Evolutionary conservation across 2,888 invertebrate genomes (phyloP).

Genomic region (Spilosoma lubricipeda): DNA sequence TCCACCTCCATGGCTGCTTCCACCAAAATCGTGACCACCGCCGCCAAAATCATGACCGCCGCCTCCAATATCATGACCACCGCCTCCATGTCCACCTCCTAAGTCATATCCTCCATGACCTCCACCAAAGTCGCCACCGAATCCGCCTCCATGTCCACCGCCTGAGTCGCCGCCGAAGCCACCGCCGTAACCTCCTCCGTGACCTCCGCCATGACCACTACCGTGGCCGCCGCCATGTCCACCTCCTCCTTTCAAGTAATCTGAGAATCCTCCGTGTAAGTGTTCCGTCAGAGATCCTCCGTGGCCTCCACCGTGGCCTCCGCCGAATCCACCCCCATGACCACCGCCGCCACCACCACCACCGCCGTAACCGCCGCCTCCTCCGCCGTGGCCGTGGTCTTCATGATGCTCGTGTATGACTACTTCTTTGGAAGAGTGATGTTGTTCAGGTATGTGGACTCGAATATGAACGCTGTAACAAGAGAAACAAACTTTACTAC

Average conservation of each 20-base stretch:
- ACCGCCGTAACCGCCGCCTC: slow-evolving; percentile 54
- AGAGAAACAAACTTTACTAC: slow-evolving; percentile 34
- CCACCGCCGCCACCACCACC: slow-evolving; percentile 30
- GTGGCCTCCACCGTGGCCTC: slow-evolving; percentile 40
- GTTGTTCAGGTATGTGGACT: slow-evolving; percentile 84
- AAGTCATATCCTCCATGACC: slow-evolving; percentile 35
- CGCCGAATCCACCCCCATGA: slow-evolving; percentile 51
- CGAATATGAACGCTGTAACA: slow-evolving; percentile 86
- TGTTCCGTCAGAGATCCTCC: slow-evolving; percentile 55
- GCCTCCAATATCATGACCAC: slow-evolving; percentile 54
- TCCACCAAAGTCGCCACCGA: slow-evolving; percentile 44
- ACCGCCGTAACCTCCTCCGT: slow-evolving; percentile 39
- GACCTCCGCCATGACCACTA: slow-evolving; percentile 82
- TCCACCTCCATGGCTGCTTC: slow-evolving; percentile 55
- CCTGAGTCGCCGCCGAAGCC: slow-evolving; percentile 25
- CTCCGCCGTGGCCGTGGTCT: slow-evolving; percentile 66
- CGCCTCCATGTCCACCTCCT: slow-evolving; percentile 58
- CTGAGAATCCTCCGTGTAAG: slow-evolving; percentile 54
- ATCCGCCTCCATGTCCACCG: slow-evolving; percentile 40
- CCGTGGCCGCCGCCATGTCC: slow-evolving; percentile 62
- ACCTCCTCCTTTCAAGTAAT: slow-evolving; percentile 57
- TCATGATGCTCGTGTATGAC: slow-evolving; percentile 77
- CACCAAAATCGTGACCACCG: slow-evolving; percentile 48
- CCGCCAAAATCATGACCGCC: slow-evolving; percentile 50
- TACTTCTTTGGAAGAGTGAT: slow-evolving; percentile 80